Percentiles rank a stretch among this genome's conserved stretches.
phyloP scores from a whole-genome alignment of 2,797 vertebrate species.

The Centroberyx gerrardi region DNA sequence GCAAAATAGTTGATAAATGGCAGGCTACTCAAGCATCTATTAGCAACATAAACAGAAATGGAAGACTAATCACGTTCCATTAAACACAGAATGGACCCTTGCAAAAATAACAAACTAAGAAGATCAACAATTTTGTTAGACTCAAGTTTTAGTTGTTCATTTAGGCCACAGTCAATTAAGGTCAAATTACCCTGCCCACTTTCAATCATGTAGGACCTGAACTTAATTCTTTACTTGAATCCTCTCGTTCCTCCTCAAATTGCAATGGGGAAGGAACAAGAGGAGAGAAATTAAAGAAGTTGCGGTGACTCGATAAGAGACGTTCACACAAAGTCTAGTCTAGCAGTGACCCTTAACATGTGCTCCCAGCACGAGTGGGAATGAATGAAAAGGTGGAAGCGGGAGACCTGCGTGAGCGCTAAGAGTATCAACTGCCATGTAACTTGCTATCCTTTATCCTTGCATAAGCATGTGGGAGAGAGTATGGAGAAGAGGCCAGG shows the following conservation, averaged over 20 bases:
- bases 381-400: conserved; percentile 36
- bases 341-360: conserved; percentile 42
- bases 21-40: conserved; percentile 64
- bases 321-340: conserved; percentile 53
- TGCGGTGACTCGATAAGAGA: conserved; percentile 36
- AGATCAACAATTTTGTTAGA: conserved; percentile 28
- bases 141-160: conserved; percentile 61
- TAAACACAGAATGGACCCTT: conserved; percentile 53
- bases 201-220: conserved; percentile 6
- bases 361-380: conserved; percentile 40
- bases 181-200: conserved; percentile 28
- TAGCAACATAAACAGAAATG: conserved; percentile 69
- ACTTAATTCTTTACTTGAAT: background rate
- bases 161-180: conserved; percentile 25
- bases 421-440: conserved; percentile 40
- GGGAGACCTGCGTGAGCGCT: conserved; percentile 42
- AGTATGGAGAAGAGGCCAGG: conserved; percentile 42
- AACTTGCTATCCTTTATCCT: conserved; percentile 49
- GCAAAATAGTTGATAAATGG: conserved; percentile 77
- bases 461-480: conserved; percentile 47
- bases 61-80: conserved; percentile 63
- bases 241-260: conserved; percentile 43
- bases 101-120: conserved; percentile 39
- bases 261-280: conserved; percentile 35
- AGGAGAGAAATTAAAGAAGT: conserved; percentile 13